Base-by-base conservation (phyloP, 2,113 vertebrate genomes). In the Columbina picui region DNA sequence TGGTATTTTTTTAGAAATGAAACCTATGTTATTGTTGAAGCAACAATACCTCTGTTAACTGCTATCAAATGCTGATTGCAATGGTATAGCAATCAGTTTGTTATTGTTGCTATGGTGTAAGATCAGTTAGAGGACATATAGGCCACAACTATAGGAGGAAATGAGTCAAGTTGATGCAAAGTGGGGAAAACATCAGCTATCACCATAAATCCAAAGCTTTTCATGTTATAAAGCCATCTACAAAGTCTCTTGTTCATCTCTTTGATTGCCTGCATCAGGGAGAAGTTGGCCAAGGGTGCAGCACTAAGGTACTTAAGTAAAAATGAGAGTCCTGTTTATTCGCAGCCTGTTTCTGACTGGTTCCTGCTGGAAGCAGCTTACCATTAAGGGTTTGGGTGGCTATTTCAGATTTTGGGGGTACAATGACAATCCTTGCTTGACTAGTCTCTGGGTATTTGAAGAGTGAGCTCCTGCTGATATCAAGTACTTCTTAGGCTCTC, bases 31-130 rank as follows among this genome's bases (percentile, higher is more conserved):
- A 7, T n/a, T 82, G 32, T n/a, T 73, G 81, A 59, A 63, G 22
- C 29, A 87, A 57, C 12, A 50, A 17, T n/a, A 45, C 49, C 39
- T 68, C 26, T 50, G 27, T n/a, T 87, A 53, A 30, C 29, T 71
- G 73, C 25, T 34, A 70, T 15, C 2, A 0, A 0, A 39, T 2
- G 2, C 2, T 41, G 65, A 23, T 55, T 81, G 70, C 36, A 69
- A 41, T 4, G 34, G 22, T 38, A 16, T 32, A 74, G 70, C 56
- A 75, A 88, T 61, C 39, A 56, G 34, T 47, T 76, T 87, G 32
- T 36, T 79, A 41, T 7, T 70, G 23, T 81, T 78, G 32, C 71
- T 60, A 30, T 16, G 20, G 29, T 0, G 0, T 34, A 69, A 45
- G 30, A 47, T 10, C 22, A 26, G 49, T 53, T 57, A 86, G 38